phyloP scores from a whole-genome alignment of 2,888 invertebrate genomes.

The Andrena haemorrhoa region DNA sequence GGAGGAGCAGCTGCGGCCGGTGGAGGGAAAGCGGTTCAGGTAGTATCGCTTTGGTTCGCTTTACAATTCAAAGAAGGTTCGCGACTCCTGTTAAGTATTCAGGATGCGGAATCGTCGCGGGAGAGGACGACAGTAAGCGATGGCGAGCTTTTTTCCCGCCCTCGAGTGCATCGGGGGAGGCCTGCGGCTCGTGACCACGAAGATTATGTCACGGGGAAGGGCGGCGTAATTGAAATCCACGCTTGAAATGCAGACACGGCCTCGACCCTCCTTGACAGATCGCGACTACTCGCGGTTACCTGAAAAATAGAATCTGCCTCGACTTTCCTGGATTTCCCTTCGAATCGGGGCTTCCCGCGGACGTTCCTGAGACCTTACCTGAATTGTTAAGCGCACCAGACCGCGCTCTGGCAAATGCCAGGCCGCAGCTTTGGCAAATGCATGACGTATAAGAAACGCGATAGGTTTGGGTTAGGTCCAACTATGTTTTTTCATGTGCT shows the following conservation, averaged over 20 bases:
- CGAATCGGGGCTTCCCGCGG: background rate
- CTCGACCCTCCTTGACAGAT: slow-evolving; percentile 17
- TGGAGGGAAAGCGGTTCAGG: slow-evolving; percentile 45
- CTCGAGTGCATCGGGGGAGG: slow-evolving; percentile 12
- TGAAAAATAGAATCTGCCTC: slow-evolving; percentile 25
- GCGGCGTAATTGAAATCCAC: slow-evolving; percentile 56
- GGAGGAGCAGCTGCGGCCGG: background rate
- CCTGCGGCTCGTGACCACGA: slow-evolving; percentile 32
- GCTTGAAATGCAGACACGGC: slow-evolving; percentile 48
- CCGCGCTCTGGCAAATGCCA: background rate
- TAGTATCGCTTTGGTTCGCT: slow-evolving; percentile 76
- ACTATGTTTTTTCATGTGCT: no score
- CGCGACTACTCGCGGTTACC: slow-evolving; percentile 6
- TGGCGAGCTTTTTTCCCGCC: slow-evolving; percentile 54
- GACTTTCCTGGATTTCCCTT: background rate
- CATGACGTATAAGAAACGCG: no score
- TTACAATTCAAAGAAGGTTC: slow-evolving; percentile 79
- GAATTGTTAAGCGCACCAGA: background rate
- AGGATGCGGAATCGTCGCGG: slow-evolving; percentile 68
- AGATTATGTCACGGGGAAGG: slow-evolving; percentile 45
- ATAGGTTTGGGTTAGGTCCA: no score
- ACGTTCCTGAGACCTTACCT: background rate
- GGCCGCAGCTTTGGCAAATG: no score
- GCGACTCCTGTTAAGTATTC: slow-evolving; percentile 77
- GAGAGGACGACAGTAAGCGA: slow-evolving; percentile 64